These are phyloP conservation scores for Psittacara wagleri DNA, from an alignment of 2,113 vertebrate genomes.

Conservation along the genomic window DNA sequence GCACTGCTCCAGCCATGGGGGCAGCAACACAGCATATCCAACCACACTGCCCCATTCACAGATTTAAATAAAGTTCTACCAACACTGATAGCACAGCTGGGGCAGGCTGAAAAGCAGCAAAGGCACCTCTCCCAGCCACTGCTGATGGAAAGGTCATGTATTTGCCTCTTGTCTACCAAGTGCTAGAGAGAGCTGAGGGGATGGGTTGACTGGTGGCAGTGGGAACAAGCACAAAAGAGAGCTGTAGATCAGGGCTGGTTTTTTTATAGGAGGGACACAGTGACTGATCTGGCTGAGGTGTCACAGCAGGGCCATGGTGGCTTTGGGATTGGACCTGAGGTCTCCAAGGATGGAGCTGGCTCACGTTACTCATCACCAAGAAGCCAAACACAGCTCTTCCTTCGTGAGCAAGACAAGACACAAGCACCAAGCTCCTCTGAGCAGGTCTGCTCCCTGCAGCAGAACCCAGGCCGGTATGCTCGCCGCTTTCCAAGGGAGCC, in stretches of 20 bases:
- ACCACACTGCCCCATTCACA: accelerated
- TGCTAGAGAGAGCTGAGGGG: neutral
- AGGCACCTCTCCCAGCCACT: neutral
- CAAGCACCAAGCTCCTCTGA: neutral
- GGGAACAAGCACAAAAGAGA: neutral
- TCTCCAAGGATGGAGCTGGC: neutral
- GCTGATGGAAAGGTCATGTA: neutral
- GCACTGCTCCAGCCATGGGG: neutral
- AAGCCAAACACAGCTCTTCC: neutral
- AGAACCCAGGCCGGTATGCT: accelerated
- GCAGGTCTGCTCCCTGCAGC: neutral
- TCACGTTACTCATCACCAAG: neutral
- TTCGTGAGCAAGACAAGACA: neutral
- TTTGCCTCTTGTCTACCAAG: neutral
- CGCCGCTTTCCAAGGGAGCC: neutral
- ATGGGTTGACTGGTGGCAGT: neutral
- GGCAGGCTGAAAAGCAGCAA: neutral
- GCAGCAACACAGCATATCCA: neutral
- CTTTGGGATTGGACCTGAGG: neutral
- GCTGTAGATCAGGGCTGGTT: neutral
- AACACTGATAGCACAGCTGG: neutral
- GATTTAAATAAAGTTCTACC: neutral
- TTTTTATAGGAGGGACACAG: neutral
- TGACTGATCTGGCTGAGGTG: neutral
- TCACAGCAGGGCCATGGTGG: neutral